A percentile compares a stretch with the other conserved stretches of the same genome.
These are phyloP conservation scores for Epinephelus lanceolatus DNA, from an alignment of 2,113 vertebrate genomes.

Conservation along the genomic window DNA sequence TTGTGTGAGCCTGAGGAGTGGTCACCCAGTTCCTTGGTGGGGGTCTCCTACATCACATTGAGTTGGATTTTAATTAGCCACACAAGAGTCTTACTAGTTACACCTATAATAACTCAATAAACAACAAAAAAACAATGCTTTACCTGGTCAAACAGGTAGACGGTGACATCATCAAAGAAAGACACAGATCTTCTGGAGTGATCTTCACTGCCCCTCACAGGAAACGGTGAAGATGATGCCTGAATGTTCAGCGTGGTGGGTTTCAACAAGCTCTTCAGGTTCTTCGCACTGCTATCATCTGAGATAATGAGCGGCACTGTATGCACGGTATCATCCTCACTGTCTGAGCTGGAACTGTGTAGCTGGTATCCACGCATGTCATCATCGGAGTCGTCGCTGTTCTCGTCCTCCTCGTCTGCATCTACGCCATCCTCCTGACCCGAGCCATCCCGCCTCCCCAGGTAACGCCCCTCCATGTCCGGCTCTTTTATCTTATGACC, in stretches of 20 bases:
- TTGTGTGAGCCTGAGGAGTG: slow-evolving; percentile 82
- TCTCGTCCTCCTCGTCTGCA: slow-evolving; percentile 94
- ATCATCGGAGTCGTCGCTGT: slow-evolving; percentile 96
- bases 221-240: slow-evolving; percentile 33
- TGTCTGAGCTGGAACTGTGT: slow-evolving; percentile 93
- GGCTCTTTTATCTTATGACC: slow-evolving; percentile 92
- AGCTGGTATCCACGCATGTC: slow-evolving; percentile 91
- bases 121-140: neutral
- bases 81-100: neutral
- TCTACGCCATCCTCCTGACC: slow-evolving; percentile 88
- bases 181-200: slow-evolving; percentile 89
- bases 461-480: slow-evolving; percentile 93
- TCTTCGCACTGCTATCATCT: slow-evolving; percentile 84
- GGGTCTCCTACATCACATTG: slow-evolving; percentile 89
- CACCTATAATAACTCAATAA: neutral
- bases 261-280: slow-evolving; percentile 93
- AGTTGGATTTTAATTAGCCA: neutral
- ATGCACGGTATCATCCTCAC: slow-evolving; percentile 88
- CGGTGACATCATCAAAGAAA: slow-evolving; percentile 96
- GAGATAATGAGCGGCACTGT: slow-evolving; percentile 90
- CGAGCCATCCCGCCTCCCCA: slow-evolving; percentile 87
- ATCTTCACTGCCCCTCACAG: slow-evolving; percentile 46
- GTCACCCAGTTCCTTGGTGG: slow-evolving; percentile 94
- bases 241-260: slow-evolving; percentile 54
- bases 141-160: slow-evolving; percentile 99